A percentile compares a stretch with the other conserved stretches of the same genome.
Conservation (phyloP, 2,797 vertebrate genomes). For the Astyanax mexicanus region DNA sequence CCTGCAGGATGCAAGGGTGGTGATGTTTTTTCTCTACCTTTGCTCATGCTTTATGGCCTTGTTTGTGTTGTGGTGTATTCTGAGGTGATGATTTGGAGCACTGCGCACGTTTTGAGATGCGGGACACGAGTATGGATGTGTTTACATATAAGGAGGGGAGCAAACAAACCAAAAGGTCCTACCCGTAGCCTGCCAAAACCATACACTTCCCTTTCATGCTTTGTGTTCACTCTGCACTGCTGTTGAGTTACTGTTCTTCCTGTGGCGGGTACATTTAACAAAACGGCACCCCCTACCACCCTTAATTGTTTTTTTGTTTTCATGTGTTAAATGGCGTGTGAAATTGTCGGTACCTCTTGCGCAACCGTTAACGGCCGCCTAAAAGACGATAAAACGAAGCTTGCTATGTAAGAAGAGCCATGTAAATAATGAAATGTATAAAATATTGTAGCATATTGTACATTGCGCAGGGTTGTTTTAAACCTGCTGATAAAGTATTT, state of each 20-base stretch:
- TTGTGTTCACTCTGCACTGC: conserved; percentile 76
- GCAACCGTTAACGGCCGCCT: conserved; percentile 74
- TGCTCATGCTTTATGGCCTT: conserved; percentile 51
- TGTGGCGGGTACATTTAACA: conserved; percentile 59
- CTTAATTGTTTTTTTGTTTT: conserved; percentile 51
- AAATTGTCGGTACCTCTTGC: conserved; percentile 65
- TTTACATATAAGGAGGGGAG: conserved; percentile 76
- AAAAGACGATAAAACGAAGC: conserved; percentile 77
- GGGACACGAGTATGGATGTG: conserved; percentile 61
- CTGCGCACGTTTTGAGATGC: too few species aligned
- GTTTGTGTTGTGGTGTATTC: conserved; percentile 60
- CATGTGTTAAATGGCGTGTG: conserved; percentile 49
- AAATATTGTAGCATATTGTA: too few species aligned
- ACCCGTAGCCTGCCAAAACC: conserved; percentile 61
- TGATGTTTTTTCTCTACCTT: conserved; percentile 30
- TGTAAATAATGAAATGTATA: conserved; percentile 96
- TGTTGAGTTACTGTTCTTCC: conserved; percentile 73
- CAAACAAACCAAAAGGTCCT: conserved; percentile 38
- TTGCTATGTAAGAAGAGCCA: conserved; percentile 82
- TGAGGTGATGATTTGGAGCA: conserved; percentile 50
- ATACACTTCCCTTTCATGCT: conserved; percentile 65
- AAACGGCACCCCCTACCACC: conserved; percentile 69
- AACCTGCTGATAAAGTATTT: conserved; percentile 92
- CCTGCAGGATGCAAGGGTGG: conserved; percentile 17
- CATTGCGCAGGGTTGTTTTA: conserved; percentile 84